Percentiles rank a stretch among this genome's conserved stretches.
Conservation (phyloP, 2,797 vertebrate species). For the Chaenodraco wilsoni region DNA sequence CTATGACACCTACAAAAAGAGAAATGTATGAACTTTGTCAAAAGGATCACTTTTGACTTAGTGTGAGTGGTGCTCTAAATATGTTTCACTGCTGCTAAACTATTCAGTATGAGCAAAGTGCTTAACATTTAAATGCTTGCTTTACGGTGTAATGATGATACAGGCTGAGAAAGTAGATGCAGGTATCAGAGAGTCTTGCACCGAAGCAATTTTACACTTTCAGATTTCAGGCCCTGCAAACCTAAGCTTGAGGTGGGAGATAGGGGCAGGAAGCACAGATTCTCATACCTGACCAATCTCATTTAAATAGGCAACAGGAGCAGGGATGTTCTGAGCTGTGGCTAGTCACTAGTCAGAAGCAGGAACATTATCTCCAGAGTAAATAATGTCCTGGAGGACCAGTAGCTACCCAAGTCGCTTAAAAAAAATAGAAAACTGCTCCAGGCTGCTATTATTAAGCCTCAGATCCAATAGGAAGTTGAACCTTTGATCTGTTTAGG, state of each 20-base stretch:
- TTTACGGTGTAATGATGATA: conserved; percentile 75
- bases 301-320: conserved; percentile 83
- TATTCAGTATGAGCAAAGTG: conserved; percentile 59
- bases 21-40: conserved; percentile 14
- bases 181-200: conserved; percentile 65
- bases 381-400: conserved; percentile 84
- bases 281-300: conserved; percentile 77
- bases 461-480: conserved; percentile 81
- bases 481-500: conserved; percentile 89
- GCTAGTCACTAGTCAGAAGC: conserved; percentile 80
- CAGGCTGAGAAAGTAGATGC: conserved; percentile 68
- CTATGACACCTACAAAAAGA: conserved; percentile 33
- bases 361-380: conserved; percentile 84
- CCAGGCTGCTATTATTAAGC: conserved; percentile 82
- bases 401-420: conserved; percentile 79
- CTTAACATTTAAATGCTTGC: conserved; percentile 74
- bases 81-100: conserved; percentile 56
- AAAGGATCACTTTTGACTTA: conserved; percentile 39
- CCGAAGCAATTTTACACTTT: conserved; percentile 81
- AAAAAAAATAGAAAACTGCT: conserved; percentile 77
- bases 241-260: conserved; percentile 74
- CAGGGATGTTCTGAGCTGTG: conserved; percentile 73
- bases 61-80: conserved; percentile 37
- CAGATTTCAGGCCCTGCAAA: conserved; percentile 73
- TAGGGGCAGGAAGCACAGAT: conserved; percentile 65